Conservation (phyloP, 2,888 invertebrate genomes). For the Drosophila birchii region DNA sequence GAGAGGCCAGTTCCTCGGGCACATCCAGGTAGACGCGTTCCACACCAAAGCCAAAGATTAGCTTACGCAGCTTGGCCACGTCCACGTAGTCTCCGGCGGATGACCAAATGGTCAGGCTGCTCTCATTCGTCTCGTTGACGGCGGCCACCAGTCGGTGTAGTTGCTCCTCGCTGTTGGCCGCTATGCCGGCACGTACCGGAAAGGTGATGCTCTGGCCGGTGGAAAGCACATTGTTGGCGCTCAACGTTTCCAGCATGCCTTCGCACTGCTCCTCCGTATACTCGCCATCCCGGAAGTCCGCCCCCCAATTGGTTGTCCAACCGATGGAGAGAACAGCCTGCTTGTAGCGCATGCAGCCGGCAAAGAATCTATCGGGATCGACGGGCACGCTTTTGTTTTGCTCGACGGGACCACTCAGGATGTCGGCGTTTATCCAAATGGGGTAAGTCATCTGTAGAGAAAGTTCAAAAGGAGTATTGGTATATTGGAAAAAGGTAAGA, state of each 20-base stretch:
- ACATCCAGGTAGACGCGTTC: conserved; percentile 91
- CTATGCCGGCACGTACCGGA: conserved; percentile 90
- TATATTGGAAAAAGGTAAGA: not conserved
- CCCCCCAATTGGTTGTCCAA: conserved; percentile 91
- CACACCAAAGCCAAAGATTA: conserved; percentile 89
- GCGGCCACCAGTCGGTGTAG: conserved; percentile 87
- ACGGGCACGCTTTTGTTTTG: conserved; percentile 87
- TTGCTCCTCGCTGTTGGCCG: conserved; percentile 88
- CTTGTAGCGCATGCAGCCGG: conserved; percentile 86
- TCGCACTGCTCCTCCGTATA: conserved; percentile 89
- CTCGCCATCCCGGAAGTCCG: conserved; percentile 85
- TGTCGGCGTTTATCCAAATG: conserved; percentile 95
- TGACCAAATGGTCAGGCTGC: conserved; percentile 93
- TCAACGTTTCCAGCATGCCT: conserved; percentile 88
- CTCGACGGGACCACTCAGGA: conserved; percentile 89
- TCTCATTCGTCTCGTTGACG: conserved; percentile 78
- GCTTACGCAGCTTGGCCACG: conserved; percentile 87
- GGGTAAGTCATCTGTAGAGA: conserved; percentile 88
- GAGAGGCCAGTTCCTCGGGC: conserved; percentile 87
- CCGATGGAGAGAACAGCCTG: conserved; percentile 91
- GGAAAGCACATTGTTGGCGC: conserved; percentile 74
- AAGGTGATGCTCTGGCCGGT: conserved; percentile 91
- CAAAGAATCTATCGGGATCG: conserved; percentile 87
- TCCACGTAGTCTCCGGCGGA: conserved; percentile 89
- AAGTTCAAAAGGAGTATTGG: not conserved